phyloP scores from a whole-genome alignment of 2,888 invertebrate genomes.

The Spilosoma lubricipeda region DNA sequence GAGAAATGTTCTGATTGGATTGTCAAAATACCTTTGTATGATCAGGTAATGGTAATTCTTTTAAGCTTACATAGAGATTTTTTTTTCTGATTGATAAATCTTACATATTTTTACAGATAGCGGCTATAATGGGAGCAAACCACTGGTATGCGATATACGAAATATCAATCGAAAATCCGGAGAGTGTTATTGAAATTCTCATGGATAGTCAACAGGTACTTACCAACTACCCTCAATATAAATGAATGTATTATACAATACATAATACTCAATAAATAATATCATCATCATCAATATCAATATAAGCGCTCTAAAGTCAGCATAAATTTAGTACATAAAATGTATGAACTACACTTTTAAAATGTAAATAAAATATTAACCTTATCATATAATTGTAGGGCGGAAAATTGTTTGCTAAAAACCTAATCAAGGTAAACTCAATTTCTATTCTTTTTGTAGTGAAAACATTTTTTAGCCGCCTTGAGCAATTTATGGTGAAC shows the following conservation, averaged over 20 bases:
- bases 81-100: not conserved
- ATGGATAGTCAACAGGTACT: conserved; percentile 85
- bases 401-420: not conserved
- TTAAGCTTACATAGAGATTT: not conserved
- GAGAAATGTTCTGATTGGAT: conserved; percentile 85
- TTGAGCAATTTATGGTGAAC: too few relatives aligned
- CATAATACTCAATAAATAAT: too few relatives aligned
- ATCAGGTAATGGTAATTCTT: conserved; percentile 77
- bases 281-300: too few relatives aligned
- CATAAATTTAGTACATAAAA: not conserved
- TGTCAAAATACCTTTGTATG: conserved; percentile 88
- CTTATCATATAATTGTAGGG: not conserved
- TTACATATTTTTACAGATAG: conserved; percentile 76
- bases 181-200: conserved; percentile 82
- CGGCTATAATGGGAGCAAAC: conserved; percentile 82
- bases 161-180: conserved; percentile 84
- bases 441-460: not conserved
- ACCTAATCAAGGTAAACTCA: too few relatives aligned
- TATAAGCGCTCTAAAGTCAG: not conserved
- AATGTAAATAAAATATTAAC: not conserved
- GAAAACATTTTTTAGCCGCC: too few relatives aligned
- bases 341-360: not conserved
- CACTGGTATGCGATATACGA: conserved; percentile 88
- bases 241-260: too few relatives aligned
- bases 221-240: not conserved